A percentile compares a stretch with the other conserved stretches of the same genome.
phyloP scores from a whole-genome alignment of 2,113 vertebrate genomes.

The Cyanocitta stelleri region DNA sequence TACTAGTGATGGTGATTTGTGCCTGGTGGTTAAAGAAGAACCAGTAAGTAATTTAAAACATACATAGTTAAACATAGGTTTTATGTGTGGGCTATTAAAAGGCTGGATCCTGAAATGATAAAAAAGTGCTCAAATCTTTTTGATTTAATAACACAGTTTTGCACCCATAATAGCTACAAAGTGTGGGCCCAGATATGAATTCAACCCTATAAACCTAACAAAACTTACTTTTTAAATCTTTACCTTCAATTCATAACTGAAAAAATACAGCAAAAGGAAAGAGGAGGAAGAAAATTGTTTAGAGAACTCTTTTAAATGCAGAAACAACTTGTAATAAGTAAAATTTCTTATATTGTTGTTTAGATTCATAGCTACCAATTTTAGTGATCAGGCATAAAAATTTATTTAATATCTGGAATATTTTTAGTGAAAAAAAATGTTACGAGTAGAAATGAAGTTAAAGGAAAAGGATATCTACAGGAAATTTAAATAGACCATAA shows the following conservation, averaged over 20 bases:
- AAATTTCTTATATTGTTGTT: neutral
- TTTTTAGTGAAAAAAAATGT: neutral
- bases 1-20: conserved; percentile 92
- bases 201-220: neutral
- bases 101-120: neutral
- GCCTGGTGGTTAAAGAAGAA: conserved; percentile 82
- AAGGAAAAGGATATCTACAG: neutral
- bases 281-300: neutral
- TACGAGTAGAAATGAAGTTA: neutral
- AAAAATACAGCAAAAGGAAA: neutral
- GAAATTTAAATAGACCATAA: neutral
- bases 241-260: neutral
- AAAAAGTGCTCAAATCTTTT: neutral
- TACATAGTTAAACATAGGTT: neutral
- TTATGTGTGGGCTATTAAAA: neutral
- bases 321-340: neutral
- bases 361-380: neutral
- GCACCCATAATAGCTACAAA: neutral
- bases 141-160: neutral
- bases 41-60: conserved; percentile 75
- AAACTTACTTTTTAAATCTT: neutral
- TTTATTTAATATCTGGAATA: neutral
- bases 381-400: neutral
- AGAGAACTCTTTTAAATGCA: neutral
- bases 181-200: neutral